Evolutionary conservation across 2,888 invertebrate genomes (phyloP), one percentile per base, ranked within the genome.

Genomic region (Papilio gigon): DNA sequence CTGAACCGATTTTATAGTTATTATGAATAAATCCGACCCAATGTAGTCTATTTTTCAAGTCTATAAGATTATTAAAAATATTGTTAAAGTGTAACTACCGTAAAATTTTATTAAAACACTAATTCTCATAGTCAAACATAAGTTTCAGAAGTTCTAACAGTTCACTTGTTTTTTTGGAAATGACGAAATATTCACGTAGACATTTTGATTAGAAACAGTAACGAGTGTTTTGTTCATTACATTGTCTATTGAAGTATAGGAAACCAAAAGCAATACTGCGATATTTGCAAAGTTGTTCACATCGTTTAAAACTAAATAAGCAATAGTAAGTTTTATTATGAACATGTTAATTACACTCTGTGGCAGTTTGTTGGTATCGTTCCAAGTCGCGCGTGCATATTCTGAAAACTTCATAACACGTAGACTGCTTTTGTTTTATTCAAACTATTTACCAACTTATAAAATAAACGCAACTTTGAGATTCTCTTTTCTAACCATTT

Each of bases 301-400:
- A 14, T 44, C 12, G 58, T 30, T 25, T 62, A 66, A 17, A 56
- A 66, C 37, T 62, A 37, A 62, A 56, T 27, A 47, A 53, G 50
- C 33, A 42, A 37, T 42, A 25, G 40, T 35, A 12, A 69, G 33
- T 69, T 87, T 85, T 84, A 87, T 82, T 87, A 84, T 83, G 81
- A 84, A 81, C 85, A 85, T 88, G 87, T 86, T 88, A 88, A 89
- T 88, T 88, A 86, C 81, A 78, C 80, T 79, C 81, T 81, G 82
- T 84, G 83, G 85, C 84, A 74, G 71, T 77, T 74, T 70, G 78
- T 87, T 89, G 90, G 90, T 84, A 75, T 77, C 71, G 74, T 62
- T 84, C 90, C 90, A 90, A 90, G 88, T 72, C 70, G 64, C 59
- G 73, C 67, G 66, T 56, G 68, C 68, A 71, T 75, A 76, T 73